phyloP scores from a whole-genome alignment of 53 echinoderm and acorn worm genomes.

The Luidia sarsii region DNA sequence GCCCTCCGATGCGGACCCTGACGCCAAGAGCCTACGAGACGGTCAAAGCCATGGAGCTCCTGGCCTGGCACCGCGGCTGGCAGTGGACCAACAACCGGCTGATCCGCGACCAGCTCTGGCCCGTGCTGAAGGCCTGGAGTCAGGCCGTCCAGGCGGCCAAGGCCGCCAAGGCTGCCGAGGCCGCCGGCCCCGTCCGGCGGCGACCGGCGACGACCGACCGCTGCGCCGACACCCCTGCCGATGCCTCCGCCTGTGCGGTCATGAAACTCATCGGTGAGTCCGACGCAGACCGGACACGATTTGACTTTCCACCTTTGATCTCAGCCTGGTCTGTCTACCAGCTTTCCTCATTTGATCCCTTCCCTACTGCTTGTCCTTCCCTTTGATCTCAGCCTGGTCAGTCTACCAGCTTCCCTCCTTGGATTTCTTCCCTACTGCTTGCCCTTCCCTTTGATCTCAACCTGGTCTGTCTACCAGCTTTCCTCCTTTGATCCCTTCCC shows the following conservation, averaged over 20 bases:
- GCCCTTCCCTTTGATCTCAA: too few species aligned
- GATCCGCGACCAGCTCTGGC: conserved; percentile 77
- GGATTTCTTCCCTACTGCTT: too few species aligned
- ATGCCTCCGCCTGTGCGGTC: conserved; percentile 68
- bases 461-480: too few species aligned
- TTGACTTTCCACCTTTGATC: too few species aligned
- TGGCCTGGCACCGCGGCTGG: conserved; percentile 71
- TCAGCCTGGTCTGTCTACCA: too few species aligned
- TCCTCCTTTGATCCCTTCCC: too few species aligned
- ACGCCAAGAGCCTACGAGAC: conserved; percentile 59
- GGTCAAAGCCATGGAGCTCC: conserved; percentile 66
- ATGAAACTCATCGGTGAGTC: conserved; percentile 85
- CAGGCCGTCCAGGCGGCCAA: conserved; percentile 22
- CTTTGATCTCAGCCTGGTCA: too few species aligned
- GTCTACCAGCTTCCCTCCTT: too few species aligned
- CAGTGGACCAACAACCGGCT: conserved; percentile 78
- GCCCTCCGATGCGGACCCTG: conserved; percentile 21
- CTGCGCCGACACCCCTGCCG: not conserved
- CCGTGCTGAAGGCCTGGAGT: conserved; percentile 78
- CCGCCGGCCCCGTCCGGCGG: not conserved
- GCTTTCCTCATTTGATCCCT: too few species aligned
- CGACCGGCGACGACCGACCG: conserved; percentile 9
- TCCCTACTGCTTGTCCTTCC: too few species aligned
- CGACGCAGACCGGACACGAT: too few species aligned
- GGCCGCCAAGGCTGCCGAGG: conserved; percentile 11